Evolutionary conservation across 2,797 vertebrate genomes (phyloP), one percentile per base, ranked within the genome.

Genomic region (Dallia pectoralis): DNA sequence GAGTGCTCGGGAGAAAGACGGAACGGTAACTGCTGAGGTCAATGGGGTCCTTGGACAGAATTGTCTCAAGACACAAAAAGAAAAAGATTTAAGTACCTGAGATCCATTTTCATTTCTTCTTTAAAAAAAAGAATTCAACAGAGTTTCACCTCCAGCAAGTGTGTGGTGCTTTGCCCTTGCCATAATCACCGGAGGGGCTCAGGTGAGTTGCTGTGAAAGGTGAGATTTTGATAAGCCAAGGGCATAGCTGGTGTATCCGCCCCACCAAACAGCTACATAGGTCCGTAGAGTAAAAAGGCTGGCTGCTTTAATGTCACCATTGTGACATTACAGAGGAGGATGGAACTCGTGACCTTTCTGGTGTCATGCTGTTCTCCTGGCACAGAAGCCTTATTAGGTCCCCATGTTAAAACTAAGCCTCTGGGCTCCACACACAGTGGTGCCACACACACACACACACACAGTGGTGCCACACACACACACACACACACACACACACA

Each of bases 21-120:
- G 0, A 69, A 77, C 77, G 84, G 86, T 88, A 85, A 85, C 65
- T 77, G 73, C 19, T 30, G 1, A n/a, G 87, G 91, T 90, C 91
- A 92, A 93, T 88, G 82, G 86, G 91, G 82, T 90, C 87, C 74
- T 78, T 51, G 72, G 79, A 82, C 82, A 85, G 86, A 92, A 90
- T 87, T 81, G 75, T 63, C 77, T 79, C 80, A 77, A 75, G 77
- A 85, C 71, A 73, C 56, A 77, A 63, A 72, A 71, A 48, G 62
- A 67, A 44, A 51, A 65, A 22, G 61, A 11, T n/a, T n/a, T 22
- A 4, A 32, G 27, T 48, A 51, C 53, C 22, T 1, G 16, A 30
- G 47, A 79, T 71, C 79, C 56, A 71, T 63, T 74, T 79, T 72
- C 65, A 79, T 74, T 86, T 76, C 53, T 15, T 9, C 9, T 3